Conservation (phyloP, 2,797 vertebrate genomes). For the Champsocephalus esox region DNA sequence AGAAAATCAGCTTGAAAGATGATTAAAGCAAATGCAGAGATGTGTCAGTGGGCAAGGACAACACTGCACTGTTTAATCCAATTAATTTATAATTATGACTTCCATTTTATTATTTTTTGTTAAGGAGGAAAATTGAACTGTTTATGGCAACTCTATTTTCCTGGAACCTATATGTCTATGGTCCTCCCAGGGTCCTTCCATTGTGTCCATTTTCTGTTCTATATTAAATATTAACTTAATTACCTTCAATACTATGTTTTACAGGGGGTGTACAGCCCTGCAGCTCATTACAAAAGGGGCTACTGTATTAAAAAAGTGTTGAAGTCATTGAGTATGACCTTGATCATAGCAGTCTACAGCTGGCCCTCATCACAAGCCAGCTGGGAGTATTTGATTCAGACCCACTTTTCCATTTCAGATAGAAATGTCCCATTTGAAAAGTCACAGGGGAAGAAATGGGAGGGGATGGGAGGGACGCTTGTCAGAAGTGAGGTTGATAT, state of each 20-base stretch:
- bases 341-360: constrained; percentile 78
- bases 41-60: constrained; percentile 62
- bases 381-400: constrained; percentile 81
- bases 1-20: constrained; percentile 60
- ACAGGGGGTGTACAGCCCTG: constrained; percentile 49
- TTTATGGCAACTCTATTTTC: constrained; percentile 73
- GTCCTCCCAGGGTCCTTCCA: constrained; percentile 65
- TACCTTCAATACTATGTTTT: constrained; percentile 70
- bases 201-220: constrained; percentile 64
- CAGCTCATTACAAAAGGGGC: constrained; percentile 69
- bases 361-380: constrained; percentile 81
- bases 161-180: constrained; percentile 61
- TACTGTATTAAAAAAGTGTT: constrained; percentile 82
- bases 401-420: constrained; percentile 81
- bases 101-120: constrained; percentile 52
- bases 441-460: constrained; percentile 73
- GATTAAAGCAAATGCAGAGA: constrained; percentile 69
- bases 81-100: constrained; percentile 76
- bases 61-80: constrained; percentile 73
- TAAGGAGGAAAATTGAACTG: constrained; percentile 51
- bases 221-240: constrained; percentile 79
- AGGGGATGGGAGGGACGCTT: constrained; percentile 72
- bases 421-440: constrained; percentile 81
- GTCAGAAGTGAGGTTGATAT: constrained; percentile 79
- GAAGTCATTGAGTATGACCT: constrained; percentile 77